Evolutionary conservation across 2,888 invertebrate species (phyloP).

Genomic region (Lepidocyrtoides sp.): DNA sequence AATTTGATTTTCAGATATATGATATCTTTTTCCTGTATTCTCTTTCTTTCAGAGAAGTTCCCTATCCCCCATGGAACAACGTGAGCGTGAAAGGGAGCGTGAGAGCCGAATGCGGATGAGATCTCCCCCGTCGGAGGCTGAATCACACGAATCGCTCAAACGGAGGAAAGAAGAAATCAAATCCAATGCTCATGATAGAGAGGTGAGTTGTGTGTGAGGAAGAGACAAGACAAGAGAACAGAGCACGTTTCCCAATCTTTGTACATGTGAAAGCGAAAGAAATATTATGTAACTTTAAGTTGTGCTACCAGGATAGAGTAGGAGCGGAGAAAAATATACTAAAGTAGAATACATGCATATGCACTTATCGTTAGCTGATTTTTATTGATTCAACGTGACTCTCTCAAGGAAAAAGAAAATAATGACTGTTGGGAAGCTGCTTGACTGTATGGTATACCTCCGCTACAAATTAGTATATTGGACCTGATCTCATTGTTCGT

Average conservation of each 20-base stretch:
- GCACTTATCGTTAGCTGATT: slow-evolving; percentile 30
- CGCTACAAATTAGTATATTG: background rate
- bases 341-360: slow-evolving; percentile 7
- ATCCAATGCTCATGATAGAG: slow-evolving; percentile 83
- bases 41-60: slow-evolving; percentile 85
- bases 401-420: background rate
- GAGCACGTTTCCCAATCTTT: slow-evolving; percentile 3
- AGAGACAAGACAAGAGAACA: too few species aligned
- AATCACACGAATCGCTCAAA: slow-evolving; percentile 84
- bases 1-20: slow-evolving; percentile 52
- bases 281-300: background rate
- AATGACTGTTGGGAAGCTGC: too few species aligned
- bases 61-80: slow-evolving; percentile 86
- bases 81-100: slow-evolving; percentile 81
- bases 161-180: slow-evolving; percentile 85
- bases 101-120: slow-evolving; percentile 83
- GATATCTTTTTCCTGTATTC: slow-evolving; percentile 73
- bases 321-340: too few species aligned
- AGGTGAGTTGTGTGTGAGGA: slow-evolving; percentile 66
- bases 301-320: background rate
- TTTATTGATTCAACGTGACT: slow-evolving; percentile 55
- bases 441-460: too few species aligned
- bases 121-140: slow-evolving; percentile 84
- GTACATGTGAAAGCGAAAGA: background rate
- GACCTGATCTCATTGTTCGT: background rate